Evolutionary conservation across 2,888 invertebrate species (phyloP).

Genomic region (Nebria brevicollis): DNA sequence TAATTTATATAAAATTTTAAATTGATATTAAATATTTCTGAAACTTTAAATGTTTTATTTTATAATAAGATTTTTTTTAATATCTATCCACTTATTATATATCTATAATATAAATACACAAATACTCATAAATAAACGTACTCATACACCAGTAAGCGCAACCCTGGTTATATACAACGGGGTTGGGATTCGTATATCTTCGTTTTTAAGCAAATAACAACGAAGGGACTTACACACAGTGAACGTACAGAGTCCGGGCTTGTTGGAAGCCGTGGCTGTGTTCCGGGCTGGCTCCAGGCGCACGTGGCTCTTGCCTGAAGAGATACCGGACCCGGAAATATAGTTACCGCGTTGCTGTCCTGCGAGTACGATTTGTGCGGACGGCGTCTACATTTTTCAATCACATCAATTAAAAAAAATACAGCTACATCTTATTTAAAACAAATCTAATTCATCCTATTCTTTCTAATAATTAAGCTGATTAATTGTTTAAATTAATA

Average conservation of each 20-base stretch:
- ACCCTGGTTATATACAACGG: constrained; percentile 2
- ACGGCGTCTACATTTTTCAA: not conserved
- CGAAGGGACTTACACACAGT: constrained; percentile 20
- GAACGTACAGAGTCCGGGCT: constrained; percentile 25
- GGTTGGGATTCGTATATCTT: constrained; percentile 43
- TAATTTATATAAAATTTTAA: too few relatives aligned
- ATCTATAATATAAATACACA: too few relatives aligned
- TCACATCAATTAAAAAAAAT: not conserved
- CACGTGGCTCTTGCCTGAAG: constrained; percentile 1
- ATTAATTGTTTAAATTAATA: not conserved
- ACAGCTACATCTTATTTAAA: not conserved
- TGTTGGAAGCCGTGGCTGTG: constrained; percentile 30
- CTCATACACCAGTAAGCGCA: not conserved
- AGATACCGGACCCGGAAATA: constrained; percentile 36
- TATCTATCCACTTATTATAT: too few relatives aligned
- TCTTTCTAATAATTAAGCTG: too few relatives aligned
- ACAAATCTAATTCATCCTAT: not conserved
- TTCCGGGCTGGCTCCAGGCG: constrained; percentile 29
- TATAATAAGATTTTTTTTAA: too few relatives aligned
- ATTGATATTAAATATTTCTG: too few relatives aligned
- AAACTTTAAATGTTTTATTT: too few relatives aligned
- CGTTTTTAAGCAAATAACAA: constrained; percentile 44
- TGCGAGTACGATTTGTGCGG: not conserved
- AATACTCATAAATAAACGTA: not conserved
- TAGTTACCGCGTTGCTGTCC: constrained; percentile 30